A percentile compares a stretch with the other conserved stretches of the same genome.
Evolutionary conservation across 2,888 invertebrate genomes (phyloP).

Genomic region (Athrips mouffetella): DNA sequence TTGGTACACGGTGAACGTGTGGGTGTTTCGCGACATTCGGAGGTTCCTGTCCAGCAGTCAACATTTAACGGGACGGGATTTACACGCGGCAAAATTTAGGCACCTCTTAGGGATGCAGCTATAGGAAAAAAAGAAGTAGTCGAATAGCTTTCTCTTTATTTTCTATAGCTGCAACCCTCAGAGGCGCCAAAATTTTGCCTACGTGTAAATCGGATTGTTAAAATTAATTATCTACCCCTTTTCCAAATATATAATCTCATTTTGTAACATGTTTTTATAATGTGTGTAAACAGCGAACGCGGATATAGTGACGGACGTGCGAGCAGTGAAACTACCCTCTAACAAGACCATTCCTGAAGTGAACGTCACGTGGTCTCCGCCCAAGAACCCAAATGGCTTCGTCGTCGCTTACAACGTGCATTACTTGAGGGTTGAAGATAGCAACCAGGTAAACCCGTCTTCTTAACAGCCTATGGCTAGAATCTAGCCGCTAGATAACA

Average conservation of each 20-base stretch:
- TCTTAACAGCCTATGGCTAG: no score
- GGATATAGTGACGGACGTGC: slow-evolving; percentile 80
- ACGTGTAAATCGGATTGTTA: no score
- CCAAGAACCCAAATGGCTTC: slow-evolving; percentile 90
- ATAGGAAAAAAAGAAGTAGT: no score
- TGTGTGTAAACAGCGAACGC: slow-evolving; percentile 76
- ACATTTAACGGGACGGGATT: no score
- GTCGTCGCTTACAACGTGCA: slow-evolving; percentile 91
- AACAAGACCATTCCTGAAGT: slow-evolving; percentile 78
- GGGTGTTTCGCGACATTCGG: neutral
- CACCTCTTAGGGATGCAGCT: no score
- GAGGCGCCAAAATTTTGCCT: no score
- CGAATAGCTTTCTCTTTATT: no score
- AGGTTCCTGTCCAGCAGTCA: neutral
- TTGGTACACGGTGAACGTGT: neutral
- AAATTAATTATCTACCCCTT: no score
- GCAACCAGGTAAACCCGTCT: slow-evolving; percentile 39
- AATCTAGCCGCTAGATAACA: no score
- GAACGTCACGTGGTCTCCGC: slow-evolving; percentile 88
- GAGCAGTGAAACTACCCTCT: slow-evolving; percentile 54
- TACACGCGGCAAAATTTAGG: no score
- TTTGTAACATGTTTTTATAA: neutral
- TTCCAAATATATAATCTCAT: slow-evolving; percentile 7
- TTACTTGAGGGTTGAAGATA: slow-evolving; percentile 82
- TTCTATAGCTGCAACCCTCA: no score